These are phyloP conservation scores for Corythornis vintsioides DNA, from an alignment of 2,113 vertebrate genomes.

Conservation along the genomic window DNA sequence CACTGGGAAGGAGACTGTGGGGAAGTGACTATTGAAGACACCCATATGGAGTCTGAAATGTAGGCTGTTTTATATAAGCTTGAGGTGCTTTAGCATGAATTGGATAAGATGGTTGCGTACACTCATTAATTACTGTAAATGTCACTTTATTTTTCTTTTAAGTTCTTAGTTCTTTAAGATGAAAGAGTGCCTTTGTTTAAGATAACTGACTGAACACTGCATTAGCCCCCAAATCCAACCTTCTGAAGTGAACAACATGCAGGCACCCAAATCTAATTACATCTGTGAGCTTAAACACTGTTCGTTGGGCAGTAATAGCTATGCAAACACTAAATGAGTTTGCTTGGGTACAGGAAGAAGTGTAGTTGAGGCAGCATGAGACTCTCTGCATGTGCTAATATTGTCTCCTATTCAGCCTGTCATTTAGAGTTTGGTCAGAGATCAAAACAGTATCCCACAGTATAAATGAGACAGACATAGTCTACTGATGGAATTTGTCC, in stretches of 20 bases:
- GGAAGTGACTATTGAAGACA: neutral
- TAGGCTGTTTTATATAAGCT: neutral
- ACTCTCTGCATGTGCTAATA: neutral
- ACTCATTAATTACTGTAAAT: conserved; percentile 24
- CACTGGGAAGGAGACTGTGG: neutral
- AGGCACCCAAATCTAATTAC: conserved; percentile 35
- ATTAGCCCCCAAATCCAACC: neutral
- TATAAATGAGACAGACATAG: neutral
- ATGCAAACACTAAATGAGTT: neutral
- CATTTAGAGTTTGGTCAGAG: neutral
- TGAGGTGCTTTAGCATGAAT: neutral
- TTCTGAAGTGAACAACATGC: conserved; percentile 6
- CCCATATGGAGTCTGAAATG: neutral
- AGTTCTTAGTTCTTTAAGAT: neutral
- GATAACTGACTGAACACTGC: conserved; percentile 17
- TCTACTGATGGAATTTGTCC: neutral
- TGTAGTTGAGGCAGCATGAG: neutral
- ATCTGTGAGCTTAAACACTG: neutral
- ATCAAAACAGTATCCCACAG: neutral
- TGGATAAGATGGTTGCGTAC: neutral
- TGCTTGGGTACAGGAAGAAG: neutral
- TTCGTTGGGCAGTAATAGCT: neutral
- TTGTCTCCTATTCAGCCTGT: neutral
- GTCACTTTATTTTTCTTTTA: conserved; percentile 29
- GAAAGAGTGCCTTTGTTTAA: conserved; percentile 26